These are phyloP conservation scores for Beroe forskalii DNA, from an alignment of 37 sponge, comb jelly and placozoan genomes.

Conservation along the genomic window DNA sequence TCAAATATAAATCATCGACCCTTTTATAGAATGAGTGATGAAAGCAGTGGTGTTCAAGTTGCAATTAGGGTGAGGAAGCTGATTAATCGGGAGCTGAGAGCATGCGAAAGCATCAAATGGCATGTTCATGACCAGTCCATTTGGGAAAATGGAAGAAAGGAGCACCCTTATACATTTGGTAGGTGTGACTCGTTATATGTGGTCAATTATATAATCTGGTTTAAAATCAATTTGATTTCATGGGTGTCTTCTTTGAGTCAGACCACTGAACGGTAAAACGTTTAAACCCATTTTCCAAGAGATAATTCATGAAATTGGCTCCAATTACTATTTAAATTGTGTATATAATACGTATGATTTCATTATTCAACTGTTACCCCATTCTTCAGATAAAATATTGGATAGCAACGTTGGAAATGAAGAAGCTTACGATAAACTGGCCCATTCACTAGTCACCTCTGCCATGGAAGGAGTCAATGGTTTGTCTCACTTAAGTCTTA, in stretches of 20 bases:
- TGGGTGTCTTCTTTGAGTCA: not conserved
- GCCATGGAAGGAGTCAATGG: constrained; percentile 88
- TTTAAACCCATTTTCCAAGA: too few relatives aligned
- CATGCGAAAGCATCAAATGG: constrained; percentile 46
- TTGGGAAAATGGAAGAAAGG: constrained; percentile 13
- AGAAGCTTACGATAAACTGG: constrained; percentile 69
- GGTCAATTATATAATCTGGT: not conserved
- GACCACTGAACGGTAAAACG: too few relatives aligned
- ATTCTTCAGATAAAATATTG: constrained; percentile 78
- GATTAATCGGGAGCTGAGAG: constrained; percentile 54
- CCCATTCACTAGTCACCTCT: constrained; percentile 70
- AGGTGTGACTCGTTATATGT: not conserved
- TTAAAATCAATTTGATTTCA: not conserved
- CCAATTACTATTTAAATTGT: too few relatives aligned
- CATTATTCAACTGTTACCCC: too few relatives aligned
- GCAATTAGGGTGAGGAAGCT: constrained; percentile 65
- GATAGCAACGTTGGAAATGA: constrained; percentile 1
- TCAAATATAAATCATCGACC: not conserved
- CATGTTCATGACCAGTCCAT: constrained; percentile 47
- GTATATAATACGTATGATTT: too few relatives aligned
- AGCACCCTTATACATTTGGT: constrained; percentile 44
- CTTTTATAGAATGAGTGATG: constrained; percentile 1
- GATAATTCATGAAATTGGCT: too few relatives aligned
- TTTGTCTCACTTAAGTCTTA: constrained; percentile 59
- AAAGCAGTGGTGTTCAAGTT: constrained; percentile 55